Evolutionary conservation across 2,888 invertebrate species (phyloP).

Genomic region (Lasioglossum calceatum): DNA sequence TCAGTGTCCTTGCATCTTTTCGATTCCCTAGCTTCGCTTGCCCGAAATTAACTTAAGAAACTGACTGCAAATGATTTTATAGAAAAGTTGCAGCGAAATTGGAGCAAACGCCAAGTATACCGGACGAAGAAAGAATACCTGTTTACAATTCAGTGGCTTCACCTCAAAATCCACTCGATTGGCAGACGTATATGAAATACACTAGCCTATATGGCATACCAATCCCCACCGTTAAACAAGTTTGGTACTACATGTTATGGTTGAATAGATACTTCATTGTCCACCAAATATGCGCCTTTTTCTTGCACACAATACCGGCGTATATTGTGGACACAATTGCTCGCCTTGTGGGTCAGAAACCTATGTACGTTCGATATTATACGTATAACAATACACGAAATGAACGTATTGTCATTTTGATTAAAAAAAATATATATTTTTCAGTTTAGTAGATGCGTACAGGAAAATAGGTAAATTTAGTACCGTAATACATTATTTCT

Average conservation of each 20-base stretch:
- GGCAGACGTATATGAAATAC: constrained; percentile 88
- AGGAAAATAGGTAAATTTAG: constrained; percentile 85
- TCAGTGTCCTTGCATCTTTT: too few species aligned
- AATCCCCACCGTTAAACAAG: constrained; percentile 84
- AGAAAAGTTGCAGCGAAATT: neutral
- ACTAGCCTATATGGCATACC: constrained; percentile 85
- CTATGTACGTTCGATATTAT: constrained; percentile 85
- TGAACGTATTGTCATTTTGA: neutral
- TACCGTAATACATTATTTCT: too few species aligned
- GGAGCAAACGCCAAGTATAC: neutral
- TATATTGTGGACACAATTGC: constrained; percentile 86
- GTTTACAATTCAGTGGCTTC: constrained; percentile 96
- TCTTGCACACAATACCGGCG: constrained; percentile 87
- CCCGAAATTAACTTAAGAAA: neutral
- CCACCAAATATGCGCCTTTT: constrained; percentile 85
- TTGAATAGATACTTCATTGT: constrained; percentile 86
- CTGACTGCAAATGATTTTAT: neutral
- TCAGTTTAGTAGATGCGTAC: constrained; percentile 88
- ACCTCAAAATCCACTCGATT: constrained; percentile 91
- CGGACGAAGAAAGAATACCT: constrained; percentile 84
- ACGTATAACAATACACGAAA: neutral
- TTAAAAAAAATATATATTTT: neutral
- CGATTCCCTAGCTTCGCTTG: neutral
- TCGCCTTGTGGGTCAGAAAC: constrained; percentile 86
- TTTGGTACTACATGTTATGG: constrained; percentile 88